Evolutionary conservation across 2,888 invertebrate species (phyloP).

Genomic region (Phengaris arion): DNA sequence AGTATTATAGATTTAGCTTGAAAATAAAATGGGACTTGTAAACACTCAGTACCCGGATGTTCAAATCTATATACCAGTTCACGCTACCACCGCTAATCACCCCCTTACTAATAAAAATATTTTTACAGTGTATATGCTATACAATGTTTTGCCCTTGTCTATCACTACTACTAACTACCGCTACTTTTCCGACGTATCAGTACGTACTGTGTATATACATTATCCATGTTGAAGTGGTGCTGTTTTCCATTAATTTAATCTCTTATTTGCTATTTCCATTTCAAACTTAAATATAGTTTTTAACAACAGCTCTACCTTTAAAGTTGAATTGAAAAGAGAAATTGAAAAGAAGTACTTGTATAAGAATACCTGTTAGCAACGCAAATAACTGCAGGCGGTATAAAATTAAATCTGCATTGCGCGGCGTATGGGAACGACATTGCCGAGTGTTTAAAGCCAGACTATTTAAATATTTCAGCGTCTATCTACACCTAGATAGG

Average conservation of each 20-base stretch:
- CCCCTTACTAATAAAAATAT: no score
- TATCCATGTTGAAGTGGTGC: no score
- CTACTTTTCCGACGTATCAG: no score
- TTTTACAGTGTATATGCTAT: no score
- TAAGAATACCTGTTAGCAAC: conserved; percentile 28
- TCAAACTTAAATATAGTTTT: neutral
- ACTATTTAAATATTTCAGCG: conserved; percentile 43
- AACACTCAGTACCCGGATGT: no score
- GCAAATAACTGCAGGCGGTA: conserved; percentile 35
- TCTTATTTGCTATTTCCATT: neutral
- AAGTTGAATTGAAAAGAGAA: neutral
- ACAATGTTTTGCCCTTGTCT: no score
- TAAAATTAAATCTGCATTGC: conserved; percentile 39
- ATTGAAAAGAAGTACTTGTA: conserved; percentile 18
- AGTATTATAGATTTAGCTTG: neutral
- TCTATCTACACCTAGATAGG: conserved; percentile 35
- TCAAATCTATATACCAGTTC: no score
- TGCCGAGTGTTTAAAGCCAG: conserved; percentile 40
- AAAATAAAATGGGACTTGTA: no score
- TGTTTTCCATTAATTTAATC: neutral
- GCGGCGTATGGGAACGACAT: conserved; percentile 36
- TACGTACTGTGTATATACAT: no score
- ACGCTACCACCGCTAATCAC: no score
- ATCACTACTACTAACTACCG: no score
- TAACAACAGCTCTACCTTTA: neutral